phyloP scores from a whole-genome alignment of 2,113 vertebrate genomes.

The Varanus salvator region DNA sequence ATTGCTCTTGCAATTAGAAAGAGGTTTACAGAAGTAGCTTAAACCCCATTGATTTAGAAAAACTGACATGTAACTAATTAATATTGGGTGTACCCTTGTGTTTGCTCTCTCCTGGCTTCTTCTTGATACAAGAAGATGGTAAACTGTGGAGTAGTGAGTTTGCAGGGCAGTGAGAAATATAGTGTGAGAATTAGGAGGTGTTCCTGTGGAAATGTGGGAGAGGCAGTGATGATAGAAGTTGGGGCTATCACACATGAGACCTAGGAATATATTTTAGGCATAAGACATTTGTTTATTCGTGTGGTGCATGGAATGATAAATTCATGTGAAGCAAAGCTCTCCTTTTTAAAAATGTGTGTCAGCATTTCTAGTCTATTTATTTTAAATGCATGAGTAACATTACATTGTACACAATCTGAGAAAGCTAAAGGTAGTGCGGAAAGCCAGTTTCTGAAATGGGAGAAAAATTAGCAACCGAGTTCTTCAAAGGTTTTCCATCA shows the following conservation, averaged over 20 bases:
- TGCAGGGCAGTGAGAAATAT: neutral
- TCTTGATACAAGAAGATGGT: neutral
- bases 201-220: neutral
- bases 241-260: too few species aligned
- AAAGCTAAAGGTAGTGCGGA: conserved; percentile 9
- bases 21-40: too few species aligned
- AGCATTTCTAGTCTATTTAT: conserved; percentile 23
- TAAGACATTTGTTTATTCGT: neutral
- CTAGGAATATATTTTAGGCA: neutral
- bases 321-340: neutral
- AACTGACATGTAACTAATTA: neutral
- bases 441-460: neutral
- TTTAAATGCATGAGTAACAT: conserved; percentile 13
- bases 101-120: neutral
- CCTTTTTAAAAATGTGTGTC: neutral
- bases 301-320: neutral
- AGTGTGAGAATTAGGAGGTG: neutral
- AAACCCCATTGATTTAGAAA: neutral
- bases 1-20: neutral
- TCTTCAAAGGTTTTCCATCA: neutral
- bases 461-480: neutral
- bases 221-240: neutral
- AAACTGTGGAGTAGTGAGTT: neutral
- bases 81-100: too few species aligned
- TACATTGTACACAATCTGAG: conserved; percentile 2